Evolutionary conservation across 2,888 invertebrate genomes (phyloP), one percentile per base, ranked within the genome.

Genomic region (Eupithecia subfuscata): DNA sequence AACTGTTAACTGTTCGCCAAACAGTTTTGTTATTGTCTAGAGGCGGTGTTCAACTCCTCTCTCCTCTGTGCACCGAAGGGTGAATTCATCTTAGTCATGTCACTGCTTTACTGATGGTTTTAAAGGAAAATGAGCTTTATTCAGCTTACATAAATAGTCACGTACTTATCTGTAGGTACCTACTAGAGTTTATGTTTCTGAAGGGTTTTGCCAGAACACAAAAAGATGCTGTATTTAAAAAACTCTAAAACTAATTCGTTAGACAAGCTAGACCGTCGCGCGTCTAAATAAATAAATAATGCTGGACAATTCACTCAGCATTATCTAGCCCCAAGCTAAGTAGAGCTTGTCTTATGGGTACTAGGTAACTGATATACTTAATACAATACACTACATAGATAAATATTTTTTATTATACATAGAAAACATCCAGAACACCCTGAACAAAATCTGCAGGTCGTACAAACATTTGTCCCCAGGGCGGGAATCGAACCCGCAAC

Each of bases 1-100:
- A 91, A 87, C 87, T 81, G 85, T 86, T 86, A 87, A 90, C 90
- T 89, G 90, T 91, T 93, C 89, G 90, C 88, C 85, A 88, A 91
- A 90, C 87, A 89, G 77, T 87, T 89, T 87, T 80, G 84, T 80
- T 83, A 86, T 89, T 91, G 90, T 90, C 83, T 84, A 84, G 85
- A 85, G 80, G 82, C 84, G 84, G 84, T 85, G 79, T 77, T 63
- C 48, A 67, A 69, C 65, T 56, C 37, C 37, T 37, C 37, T 30
- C 30, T 30, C 65, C 43, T 83, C 85, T 89, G 87, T 89, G 86
- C 84, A 16, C 83, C 70, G 70, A 64, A 77, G 65, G 74, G 69
- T 73, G 40, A 14, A 7, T 22, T 40, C 16, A 65, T 65, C 64
- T 64, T 34, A 34, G 64, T 64, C 3, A n/a, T 48, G 48, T 18